Evolutionary conservation across 2,797 vertebrate genomes (phyloP).

Genomic region (Paedocypris micromegethes): DNA sequence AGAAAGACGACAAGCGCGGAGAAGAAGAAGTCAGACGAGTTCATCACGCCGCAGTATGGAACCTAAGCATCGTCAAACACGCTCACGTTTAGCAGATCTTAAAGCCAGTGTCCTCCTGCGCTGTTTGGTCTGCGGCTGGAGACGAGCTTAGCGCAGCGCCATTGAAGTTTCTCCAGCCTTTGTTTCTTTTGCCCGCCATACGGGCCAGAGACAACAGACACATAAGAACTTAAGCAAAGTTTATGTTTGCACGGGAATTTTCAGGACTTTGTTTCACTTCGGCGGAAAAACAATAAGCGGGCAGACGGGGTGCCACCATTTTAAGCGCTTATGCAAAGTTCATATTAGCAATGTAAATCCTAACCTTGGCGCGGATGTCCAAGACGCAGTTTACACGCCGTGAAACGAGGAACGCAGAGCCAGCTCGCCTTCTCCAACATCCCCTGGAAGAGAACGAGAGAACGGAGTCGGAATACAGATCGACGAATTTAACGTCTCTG

Average conservation of each 20-base stretch:
- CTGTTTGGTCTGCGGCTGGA: constrained; percentile 62
- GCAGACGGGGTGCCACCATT: constrained; percentile 65
- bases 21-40: constrained; percentile 21
- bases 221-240: constrained; percentile 80
- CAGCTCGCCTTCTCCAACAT: not conserved
- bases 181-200: constrained; percentile 70
- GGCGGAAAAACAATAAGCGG: constrained; percentile 74
- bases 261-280: constrained; percentile 72
- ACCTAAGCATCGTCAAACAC: constrained; percentile 67
- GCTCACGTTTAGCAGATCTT: constrained; percentile 60
- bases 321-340: constrained; percentile 80
- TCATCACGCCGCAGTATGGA: constrained; percentile 35
- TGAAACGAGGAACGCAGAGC: constrained; percentile 49
- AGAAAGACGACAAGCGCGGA: not conserved
- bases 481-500: too few species aligned
- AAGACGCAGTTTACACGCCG: constrained; percentile 53
- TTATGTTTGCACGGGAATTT: constrained; percentile 76
- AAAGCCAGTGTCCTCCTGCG: constrained; percentile 62
- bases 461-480: too few species aligned
- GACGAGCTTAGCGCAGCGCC: constrained; percentile 62
- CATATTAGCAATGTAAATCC: constrained; percentile 79
- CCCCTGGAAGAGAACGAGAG: not conserved
- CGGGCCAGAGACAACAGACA: constrained; percentile 66
- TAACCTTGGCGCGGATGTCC: constrained; percentile 68
- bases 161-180: constrained; percentile 69